These are phyloP conservation scores for Oeneis ivallda DNA, from an alignment of 2,888 invertebrate species.

Conservation along the genomic window DNA sequence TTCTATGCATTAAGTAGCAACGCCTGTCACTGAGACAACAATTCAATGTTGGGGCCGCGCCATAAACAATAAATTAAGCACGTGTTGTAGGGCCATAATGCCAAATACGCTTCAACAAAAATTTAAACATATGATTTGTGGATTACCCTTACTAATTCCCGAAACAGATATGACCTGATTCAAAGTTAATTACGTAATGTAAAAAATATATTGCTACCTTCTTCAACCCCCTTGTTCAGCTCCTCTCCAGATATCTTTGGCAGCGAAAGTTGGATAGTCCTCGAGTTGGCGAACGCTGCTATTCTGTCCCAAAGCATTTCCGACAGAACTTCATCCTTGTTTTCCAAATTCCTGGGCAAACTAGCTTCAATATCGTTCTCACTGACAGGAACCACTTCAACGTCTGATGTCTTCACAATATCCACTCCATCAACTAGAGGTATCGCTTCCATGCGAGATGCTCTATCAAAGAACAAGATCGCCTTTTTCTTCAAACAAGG, in stretches of 20 bases:
- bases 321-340: slow-evolving; percentile 85
- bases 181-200: too few relatives aligned
- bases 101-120: too few relatives aligned
- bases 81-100: too few relatives aligned
- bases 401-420: slow-evolving; percentile 80
- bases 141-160: background rate
- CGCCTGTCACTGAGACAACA: too few relatives aligned
- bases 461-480: slow-evolving; percentile 88
- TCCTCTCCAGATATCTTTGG: slow-evolving; percentile 87
- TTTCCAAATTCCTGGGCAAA: slow-evolving; percentile 84
- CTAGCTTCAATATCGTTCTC: slow-evolving; percentile 87
- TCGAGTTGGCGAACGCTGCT: slow-evolving; percentile 86
- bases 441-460: slow-evolving; percentile 86
- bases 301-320: slow-evolving; percentile 87
- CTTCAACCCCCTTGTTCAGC: slow-evolving; percentile 86
- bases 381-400: slow-evolving; percentile 72
- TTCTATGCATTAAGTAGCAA: too few relatives aligned
- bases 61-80: too few relatives aligned
- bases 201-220: slow-evolving; percentile 83
- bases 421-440: slow-evolving; percentile 84
- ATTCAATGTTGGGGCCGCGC: too few relatives aligned
- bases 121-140: background rate
- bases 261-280: slow-evolving; percentile 88
- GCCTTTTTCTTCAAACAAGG: slow-evolving; percentile 92
- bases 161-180: too few relatives aligned